Evolutionary conservation across 2,888 invertebrate species (phyloP).

Genomic region (Eledona agricola): DNA sequence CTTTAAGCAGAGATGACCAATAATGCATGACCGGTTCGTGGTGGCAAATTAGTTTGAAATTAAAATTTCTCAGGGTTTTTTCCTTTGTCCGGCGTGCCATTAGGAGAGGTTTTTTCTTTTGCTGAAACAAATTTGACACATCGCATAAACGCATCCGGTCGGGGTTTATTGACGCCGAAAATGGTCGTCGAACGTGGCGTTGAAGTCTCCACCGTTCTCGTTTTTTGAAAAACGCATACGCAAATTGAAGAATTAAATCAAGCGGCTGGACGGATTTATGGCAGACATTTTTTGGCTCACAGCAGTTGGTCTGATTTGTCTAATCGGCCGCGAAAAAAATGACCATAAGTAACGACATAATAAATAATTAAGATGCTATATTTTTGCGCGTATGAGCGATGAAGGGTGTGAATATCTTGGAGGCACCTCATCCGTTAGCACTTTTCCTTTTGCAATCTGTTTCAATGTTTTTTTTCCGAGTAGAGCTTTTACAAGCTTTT

Average conservation of each 20-base stretch:
- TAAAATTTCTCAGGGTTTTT: conserved; percentile 33
- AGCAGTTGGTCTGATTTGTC: conserved; percentile 15
- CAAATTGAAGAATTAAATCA: conserved; percentile 18
- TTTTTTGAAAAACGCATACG: neutral
- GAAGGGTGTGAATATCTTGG: too few species aligned
- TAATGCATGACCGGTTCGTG: conserved; percentile 32
- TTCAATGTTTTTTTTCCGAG: too few species aligned
- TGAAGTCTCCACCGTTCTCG: conserved; percentile 12
- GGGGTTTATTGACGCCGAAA: conserved; percentile 31
- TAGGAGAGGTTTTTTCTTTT: conserved; percentile 13
- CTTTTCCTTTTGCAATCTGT: too few species aligned
- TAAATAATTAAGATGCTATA: conserved; percentile 9
- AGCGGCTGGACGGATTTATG: conserved; percentile 4
- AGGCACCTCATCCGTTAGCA: too few species aligned
- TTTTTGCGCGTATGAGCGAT: too few species aligned
- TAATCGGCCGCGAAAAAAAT: neutral
- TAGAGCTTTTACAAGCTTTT: too few species aligned
- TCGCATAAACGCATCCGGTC: conserved; percentile 24
- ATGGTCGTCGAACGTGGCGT: conserved; percentile 5
- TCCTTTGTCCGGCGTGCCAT: conserved; percentile 15
- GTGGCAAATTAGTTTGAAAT: conserved; percentile 36
- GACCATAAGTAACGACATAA: conserved; percentile 19
- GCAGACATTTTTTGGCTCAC: conserved; percentile 3
- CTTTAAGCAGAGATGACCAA: conserved; percentile 26
- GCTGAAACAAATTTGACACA: conserved; percentile 22